phyloP scores from a whole-genome alignment of 1,140 invertebrate genomes.

The Zaprionus gabonicus region DNA sequence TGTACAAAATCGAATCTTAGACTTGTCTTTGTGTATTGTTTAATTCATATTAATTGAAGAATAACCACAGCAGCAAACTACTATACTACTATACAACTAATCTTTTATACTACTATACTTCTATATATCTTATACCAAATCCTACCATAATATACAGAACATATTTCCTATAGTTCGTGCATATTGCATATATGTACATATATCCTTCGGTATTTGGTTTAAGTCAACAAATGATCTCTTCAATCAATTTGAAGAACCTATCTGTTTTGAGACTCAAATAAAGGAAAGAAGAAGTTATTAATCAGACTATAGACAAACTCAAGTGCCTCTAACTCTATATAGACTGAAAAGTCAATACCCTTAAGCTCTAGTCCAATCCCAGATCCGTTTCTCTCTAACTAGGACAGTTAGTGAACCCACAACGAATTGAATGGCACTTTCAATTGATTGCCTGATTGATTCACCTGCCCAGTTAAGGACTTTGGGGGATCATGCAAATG shows the following conservation, averaged over 20 bases:
- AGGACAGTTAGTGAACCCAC: background rate
- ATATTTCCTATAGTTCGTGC: too few species aligned
- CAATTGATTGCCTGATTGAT: slow-evolving; percentile 40
- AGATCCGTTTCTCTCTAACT: background rate
- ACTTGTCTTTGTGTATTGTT: background rate
- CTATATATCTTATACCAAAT: too few species aligned
- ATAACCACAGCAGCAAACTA: too few species aligned
- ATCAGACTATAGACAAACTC: too few species aligned
- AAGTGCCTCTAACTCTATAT: too few species aligned
- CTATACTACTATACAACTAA: too few species aligned
- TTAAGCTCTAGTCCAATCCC: background rate
- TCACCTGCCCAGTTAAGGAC: slow-evolving; percentile 22
- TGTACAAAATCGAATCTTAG: background rate
- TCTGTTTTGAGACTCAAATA: too few species aligned
- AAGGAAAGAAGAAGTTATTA: too few species aligned
- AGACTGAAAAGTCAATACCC: background rate
- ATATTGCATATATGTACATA: too few species aligned
- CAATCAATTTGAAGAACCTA: background rate
- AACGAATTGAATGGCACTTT: slow-evolving; percentile 2
- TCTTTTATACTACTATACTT: too few species aligned
- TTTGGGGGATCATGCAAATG: slow-evolving; percentile 38
- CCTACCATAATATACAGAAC: too few species aligned
- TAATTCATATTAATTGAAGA: background rate
- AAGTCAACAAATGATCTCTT: background rate
- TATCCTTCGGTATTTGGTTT: too few species aligned